phyloP scores from a whole-genome alignment of 2,888 invertebrate genomes.

The Harmothoe impar region DNA sequence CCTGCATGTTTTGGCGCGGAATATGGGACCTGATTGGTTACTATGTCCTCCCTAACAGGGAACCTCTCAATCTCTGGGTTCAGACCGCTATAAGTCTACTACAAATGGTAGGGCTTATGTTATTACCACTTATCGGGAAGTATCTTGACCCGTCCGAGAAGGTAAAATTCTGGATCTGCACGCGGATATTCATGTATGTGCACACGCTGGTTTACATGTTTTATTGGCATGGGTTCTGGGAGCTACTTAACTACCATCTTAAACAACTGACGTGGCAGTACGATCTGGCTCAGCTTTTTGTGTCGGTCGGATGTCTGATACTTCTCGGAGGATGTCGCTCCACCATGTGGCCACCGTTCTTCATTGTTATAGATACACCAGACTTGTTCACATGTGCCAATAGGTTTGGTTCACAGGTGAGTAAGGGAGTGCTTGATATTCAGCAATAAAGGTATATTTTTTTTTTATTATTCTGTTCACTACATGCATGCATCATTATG shows the following conservation, averaged over 20 bases:
- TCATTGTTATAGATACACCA: slow-evolving; percentile 47
- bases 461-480: too few species aligned
- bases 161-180: not conserved
- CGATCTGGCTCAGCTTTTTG: not conserved
- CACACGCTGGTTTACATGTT: not conserved
- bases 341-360: slow-evolving; percentile 60
- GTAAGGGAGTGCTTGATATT: too few species aligned
- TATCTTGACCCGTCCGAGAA: not conserved
- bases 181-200: not conserved
- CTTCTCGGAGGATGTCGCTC: slow-evolving; percentile 33
- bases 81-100: not conserved
- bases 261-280: too few species aligned
- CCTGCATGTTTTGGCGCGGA: slow-evolving; percentile 7
- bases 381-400: slow-evolving; percentile 27
- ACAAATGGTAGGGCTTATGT: not conserved
- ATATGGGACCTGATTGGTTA: slow-evolving; percentile 55
- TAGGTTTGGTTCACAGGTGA: slow-evolving; percentile 51
- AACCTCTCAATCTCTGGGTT: not conserved
- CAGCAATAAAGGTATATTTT: too few species aligned
- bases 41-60: not conserved
- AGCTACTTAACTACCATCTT: too few species aligned
- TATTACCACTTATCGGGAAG: not conserved
- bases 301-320: not conserved
- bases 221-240: not conserved
- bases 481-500: too few species aligned